These are phyloP conservation scores for Anoplopoma fimbria DNA, from an alignment of 2,113 vertebrate genomes.

Conservation along the genomic window DNA sequence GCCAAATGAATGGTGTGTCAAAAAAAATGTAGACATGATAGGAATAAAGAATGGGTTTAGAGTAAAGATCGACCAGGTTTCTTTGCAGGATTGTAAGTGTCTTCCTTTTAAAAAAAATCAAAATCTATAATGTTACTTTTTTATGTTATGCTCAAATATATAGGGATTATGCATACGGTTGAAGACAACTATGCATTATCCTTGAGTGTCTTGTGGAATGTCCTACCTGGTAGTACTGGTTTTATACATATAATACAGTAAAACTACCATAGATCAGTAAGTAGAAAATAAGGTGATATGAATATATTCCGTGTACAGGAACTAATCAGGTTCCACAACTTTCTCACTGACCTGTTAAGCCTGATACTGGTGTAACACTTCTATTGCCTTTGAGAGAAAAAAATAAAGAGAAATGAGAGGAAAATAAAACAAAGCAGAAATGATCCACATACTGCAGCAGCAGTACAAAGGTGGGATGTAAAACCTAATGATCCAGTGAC, in stretches of 20 bases:
- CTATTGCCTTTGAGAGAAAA: not conserved
- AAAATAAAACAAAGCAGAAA: slow-evolving; percentile 1
- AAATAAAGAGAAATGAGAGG: not conserved
- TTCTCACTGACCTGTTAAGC: not conserved
- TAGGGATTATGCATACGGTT: not conserved
- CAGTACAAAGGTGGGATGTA: slow-evolving; percentile 33
- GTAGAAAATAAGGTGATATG: not conserved
- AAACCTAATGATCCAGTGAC: slow-evolving; percentile 61
- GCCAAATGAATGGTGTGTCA: slow-evolving; percentile 48
- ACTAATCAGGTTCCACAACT: not conserved
- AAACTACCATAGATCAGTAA: not conserved
- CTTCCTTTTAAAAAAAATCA: not conserved
- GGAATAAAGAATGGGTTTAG: not conserved
- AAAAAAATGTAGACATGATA: slow-evolving; percentile 36
- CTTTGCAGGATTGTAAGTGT: not conserved
- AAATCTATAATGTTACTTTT: not conserved
- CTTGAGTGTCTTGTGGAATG: not conserved
- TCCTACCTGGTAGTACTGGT: not conserved
- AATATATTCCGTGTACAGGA: not conserved
- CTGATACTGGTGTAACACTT: not conserved
- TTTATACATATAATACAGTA: not conserved
- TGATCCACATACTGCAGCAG: not conserved
- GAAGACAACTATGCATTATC: not conserved
- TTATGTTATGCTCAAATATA: not conserved
- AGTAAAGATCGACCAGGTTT: not conserved